Evolutionary conservation across 1,140 invertebrate species (phyloP).

Genomic region (Elysia chlorotica): DNA sequence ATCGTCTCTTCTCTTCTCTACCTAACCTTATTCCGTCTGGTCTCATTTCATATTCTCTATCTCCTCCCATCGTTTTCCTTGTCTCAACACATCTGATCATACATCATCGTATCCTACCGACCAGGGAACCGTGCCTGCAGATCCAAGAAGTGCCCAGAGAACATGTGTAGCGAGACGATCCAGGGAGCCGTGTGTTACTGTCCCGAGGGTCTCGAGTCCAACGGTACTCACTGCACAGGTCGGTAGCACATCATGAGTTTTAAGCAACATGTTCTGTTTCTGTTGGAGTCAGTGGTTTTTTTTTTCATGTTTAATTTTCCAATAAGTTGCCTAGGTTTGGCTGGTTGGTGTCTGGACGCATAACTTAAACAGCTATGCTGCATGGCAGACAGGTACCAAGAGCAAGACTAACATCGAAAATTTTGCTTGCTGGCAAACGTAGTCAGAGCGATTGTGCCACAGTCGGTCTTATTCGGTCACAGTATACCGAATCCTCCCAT

Average conservation of each 20-base stretch:
- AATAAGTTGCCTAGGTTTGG: background rate
- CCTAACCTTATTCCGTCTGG: background rate
- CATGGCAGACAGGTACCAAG: background rate
- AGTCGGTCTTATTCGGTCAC: too few relatives aligned
- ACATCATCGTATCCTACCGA: background rate
- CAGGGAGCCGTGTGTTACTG: slow-evolving; percentile 41
- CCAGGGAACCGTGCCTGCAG: slow-evolving; percentile 59
- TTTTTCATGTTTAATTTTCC: too few relatives aligned
- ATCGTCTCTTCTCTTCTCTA: background rate
- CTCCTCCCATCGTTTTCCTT: background rate
- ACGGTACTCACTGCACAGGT: slow-evolving; percentile 28
- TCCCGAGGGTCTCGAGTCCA: slow-evolving; percentile 13
- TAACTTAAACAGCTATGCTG: background rate
- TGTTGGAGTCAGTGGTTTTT: background rate
- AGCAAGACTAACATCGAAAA: background rate
- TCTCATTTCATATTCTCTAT: background rate
- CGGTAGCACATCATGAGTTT: too few relatives aligned
- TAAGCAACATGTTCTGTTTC: too few relatives aligned
- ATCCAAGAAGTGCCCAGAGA: slow-evolving; percentile 45
- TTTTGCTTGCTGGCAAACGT: too few relatives aligned
- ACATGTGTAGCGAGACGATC: slow-evolving; percentile 32
- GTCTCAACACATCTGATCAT: background rate
- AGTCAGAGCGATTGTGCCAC: too few relatives aligned
- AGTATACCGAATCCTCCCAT: too few relatives aligned
- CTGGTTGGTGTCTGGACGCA: background rate